phyloP scores from a whole-genome alignment of 2,888 invertebrate genomes.

The Drosophila testacea region DNA sequence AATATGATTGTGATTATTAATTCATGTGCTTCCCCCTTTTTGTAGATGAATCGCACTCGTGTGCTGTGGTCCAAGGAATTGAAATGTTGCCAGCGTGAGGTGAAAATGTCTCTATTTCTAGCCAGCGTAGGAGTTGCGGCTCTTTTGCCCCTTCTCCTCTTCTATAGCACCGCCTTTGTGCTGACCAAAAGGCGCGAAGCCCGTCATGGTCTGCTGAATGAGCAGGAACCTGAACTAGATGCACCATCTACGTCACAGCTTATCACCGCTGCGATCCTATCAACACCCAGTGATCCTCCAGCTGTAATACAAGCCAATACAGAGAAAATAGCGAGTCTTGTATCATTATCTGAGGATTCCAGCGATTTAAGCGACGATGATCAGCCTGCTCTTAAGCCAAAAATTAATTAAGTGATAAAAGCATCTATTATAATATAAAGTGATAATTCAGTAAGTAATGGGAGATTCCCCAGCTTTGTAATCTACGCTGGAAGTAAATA shows the following conservation, averaged over 20 bases:
- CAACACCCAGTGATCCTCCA: constrained; percentile 24
- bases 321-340: constrained; percentile 3
- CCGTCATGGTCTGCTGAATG: constrained; percentile 73
- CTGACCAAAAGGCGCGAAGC: constrained; percentile 76
- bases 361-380: constrained; percentile 25
- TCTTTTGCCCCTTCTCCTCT: constrained; percentile 74
- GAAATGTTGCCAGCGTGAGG: constrained; percentile 79
- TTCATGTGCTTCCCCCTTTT: constrained; percentile 11
- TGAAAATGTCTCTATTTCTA: constrained; percentile 62
- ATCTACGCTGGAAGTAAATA: neutral
- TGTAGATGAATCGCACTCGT: constrained; percentile 83
- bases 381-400: constrained; percentile 11
- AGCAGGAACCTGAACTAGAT: constrained; percentile 50
- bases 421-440: neutral
- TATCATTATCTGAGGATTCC: neutral
- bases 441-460: neutral
- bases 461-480: neutral
- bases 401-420: constrained; percentile 13
- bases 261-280: constrained; percentile 43
- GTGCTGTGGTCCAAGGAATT: constrained; percentile 76
- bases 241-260: constrained; percentile 38
- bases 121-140: constrained; percentile 57
- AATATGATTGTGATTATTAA: neutral
- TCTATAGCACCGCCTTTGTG: constrained; percentile 68
- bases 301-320: neutral